Evolutionary conservation across 2,113 vertebrate species (phyloP), one percentile per base, ranked within the genome.

Genomic region (Taxidea taxus): DNA sequence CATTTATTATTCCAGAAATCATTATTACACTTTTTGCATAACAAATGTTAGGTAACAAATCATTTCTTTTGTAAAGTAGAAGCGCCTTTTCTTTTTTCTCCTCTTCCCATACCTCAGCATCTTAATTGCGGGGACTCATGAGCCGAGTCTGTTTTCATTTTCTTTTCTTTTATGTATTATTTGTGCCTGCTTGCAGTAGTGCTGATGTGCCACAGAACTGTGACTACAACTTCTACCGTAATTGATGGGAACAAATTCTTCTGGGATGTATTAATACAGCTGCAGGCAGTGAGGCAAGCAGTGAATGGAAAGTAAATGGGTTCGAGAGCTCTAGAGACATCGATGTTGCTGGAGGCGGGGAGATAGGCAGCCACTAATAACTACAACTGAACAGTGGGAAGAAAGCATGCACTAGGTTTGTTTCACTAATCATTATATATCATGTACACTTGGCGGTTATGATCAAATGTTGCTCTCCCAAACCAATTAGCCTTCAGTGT

Each of bases 241-340:
- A 96, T 96, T 92, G 96, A 96, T 94, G 90, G 89, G 68, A 96
- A 78, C 84, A 62, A 66, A 96, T 92, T 97, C 97, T 96, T 86
- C 81, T 94, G 97, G 94, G 92, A 95, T 92, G 42, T 94, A 83
- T 94, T 97, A 94, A 97, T 93, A 94, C 14, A 66, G 75, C 90
- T 95, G 64, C 75, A 94, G 97, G 96, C 95, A 90, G 96, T 21
- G 39, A 95, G 80, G 81, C 96, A 96, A 91, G 66, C 68, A 77
- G 49, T 62, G 87, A 96, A 51, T 77, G 90, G 92, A 90, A 97
- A 96, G 80, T 77, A 97, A 97, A 95, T 88, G 87, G 87, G 56
- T 44, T 95, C 29, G 42, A 94, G 87, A 85, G 68, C 96, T 95
- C 94, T 34, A 49, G 95, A 94, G 94, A 98, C 83, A 6, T 27